Evolutionary conservation across 1,140 invertebrate species (phyloP), one percentile per base, ranked within the genome.

Genomic region (Euwallacea fornicatus): DNA sequence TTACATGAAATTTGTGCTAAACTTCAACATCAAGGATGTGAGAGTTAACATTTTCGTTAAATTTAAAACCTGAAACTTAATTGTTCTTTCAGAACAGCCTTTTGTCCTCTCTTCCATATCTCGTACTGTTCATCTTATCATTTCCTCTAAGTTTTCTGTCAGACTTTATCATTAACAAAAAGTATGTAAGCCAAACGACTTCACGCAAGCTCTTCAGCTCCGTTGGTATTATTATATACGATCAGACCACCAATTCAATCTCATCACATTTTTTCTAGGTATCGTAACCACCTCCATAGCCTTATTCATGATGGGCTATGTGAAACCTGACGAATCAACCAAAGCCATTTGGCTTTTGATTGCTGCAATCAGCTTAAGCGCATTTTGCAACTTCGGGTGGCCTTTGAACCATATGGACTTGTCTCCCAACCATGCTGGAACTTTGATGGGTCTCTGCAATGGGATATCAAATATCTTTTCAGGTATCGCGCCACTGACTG

Each of bases 1-100:
- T 0, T 99, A 96, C 77, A 90, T 98, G 86, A 89, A 89, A 13
- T 86, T 88, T 62, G 89, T 97, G 0, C 84, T 98, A 0, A 82
- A 88, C 58, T 92, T 92, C 74, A 84, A 97, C 61, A 89, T 97
- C 16, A 86, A 89, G 81, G 81, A 66, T 43, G 75, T 76, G 71
- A 64, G 69, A 33, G 21, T 33, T 64, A 50, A 9, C 1, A 10
- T 43, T n/a, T 10, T 15, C 16, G 10, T 58, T 33, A 33, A 58
- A 58, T 15, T 1, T 6, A n/a, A 58, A 21, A 58, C 10, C 16
- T 10, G 0, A 2, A 58, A 13, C 2, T 58, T 33, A 4, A 33
- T 33, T 33, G 1, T 33, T 33, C 21, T 82, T 81, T 47, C 81
- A 94, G 91, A 90, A 90, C 78, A 91, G 92, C 7, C 76, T 88